Percentiles rank a stretch among this genome's conserved stretches.
phyloP scores from a whole-genome alignment of 2,888 invertebrate species.

The Dexiosoma caninum region DNA sequence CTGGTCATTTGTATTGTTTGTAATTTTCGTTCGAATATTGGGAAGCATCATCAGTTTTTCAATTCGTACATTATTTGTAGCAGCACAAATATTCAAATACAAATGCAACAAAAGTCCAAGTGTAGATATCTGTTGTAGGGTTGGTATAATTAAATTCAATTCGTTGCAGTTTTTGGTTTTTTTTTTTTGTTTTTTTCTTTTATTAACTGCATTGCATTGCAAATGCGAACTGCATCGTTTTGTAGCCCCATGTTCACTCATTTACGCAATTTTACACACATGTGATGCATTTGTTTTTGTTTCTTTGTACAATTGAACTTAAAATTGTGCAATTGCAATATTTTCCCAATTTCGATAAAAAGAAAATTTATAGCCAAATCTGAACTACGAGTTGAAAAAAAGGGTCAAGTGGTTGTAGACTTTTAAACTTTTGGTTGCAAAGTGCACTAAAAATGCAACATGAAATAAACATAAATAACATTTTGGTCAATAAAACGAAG shows the following conservation, averaged over 20 bases:
- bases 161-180: conserved; percentile 53
- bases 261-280: conserved; percentile 41
- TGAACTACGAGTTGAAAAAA: conserved; percentile 26
- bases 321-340: conserved; percentile 52
- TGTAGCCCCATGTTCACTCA: neutral
- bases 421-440: conserved; percentile 53
- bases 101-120: neutral
- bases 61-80: conserved; percentile 37
- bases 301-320: conserved; percentile 8
- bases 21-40: conserved; percentile 51
- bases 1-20: conserved; percentile 61
- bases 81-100: neutral
- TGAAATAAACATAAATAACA: conserved; percentile 48
- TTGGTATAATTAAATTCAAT: conserved; percentile 61
- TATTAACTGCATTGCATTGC: conserved; percentile 40
- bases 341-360: conserved; percentile 31
- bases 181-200: too few species aligned
- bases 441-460: conserved; percentile 55
- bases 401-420: conserved; percentile 54
- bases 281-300: conserved; percentile 51
- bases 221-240: conserved; percentile 25
- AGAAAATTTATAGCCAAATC: conserved; percentile 52
- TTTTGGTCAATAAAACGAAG: conserved; percentile 46
- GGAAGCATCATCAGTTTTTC: conserved; percentile 51
- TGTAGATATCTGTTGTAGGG: conserved; percentile 3